Evolutionary conservation across 2,113 vertebrate genomes (phyloP).

Genomic region (Hippoglossus stenolepis): DNA sequence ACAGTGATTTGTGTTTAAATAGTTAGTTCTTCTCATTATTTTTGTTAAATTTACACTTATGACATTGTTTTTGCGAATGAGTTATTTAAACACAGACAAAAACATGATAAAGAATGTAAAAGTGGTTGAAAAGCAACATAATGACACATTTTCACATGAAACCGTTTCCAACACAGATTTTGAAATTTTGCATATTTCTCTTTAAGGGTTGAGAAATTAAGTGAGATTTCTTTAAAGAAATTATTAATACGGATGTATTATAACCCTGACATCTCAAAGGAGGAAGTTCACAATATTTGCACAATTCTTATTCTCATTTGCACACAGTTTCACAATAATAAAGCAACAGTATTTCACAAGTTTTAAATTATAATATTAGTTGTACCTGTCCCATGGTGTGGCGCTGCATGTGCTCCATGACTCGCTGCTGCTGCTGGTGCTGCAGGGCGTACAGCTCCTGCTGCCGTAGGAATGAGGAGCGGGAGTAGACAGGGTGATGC

Average conservation of each 20-base stretch:
- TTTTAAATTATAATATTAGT: background rate
- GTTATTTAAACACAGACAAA: too few species aligned
- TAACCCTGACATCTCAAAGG: background rate
- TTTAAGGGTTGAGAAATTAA: conserved; percentile 14
- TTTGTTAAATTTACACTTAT: too few species aligned
- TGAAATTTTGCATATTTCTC: conserved; percentile 13
- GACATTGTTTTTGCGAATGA: too few species aligned
- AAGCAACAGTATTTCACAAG: background rate
- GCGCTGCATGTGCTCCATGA: conserved; percentile 82
- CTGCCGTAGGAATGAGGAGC: conserved; percentile 92
- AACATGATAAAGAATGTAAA: too few species aligned
- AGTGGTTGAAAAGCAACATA: too few species aligned
- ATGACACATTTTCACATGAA: too few species aligned
- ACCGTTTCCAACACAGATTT: too few species aligned
- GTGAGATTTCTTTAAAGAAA: conserved; percentile 1
- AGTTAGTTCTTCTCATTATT: background rate
- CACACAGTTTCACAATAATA: conserved; percentile 12
- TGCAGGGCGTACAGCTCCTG: conserved; percentile 94
- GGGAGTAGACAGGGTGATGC: conserved; percentile 91
- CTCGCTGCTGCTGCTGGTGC: conserved; percentile 85
- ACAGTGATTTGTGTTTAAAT: background rate
- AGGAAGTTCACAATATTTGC: conserved; percentile 20
- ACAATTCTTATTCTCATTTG: conserved; percentile 21
- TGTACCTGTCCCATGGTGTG: conserved; percentile 79
- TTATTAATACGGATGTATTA: background rate